These are phyloP conservation scores for Peromyscus polionotus DNA, from an alignment of 2,113 vertebrate genomes.

Conservation along the genomic window DNA sequence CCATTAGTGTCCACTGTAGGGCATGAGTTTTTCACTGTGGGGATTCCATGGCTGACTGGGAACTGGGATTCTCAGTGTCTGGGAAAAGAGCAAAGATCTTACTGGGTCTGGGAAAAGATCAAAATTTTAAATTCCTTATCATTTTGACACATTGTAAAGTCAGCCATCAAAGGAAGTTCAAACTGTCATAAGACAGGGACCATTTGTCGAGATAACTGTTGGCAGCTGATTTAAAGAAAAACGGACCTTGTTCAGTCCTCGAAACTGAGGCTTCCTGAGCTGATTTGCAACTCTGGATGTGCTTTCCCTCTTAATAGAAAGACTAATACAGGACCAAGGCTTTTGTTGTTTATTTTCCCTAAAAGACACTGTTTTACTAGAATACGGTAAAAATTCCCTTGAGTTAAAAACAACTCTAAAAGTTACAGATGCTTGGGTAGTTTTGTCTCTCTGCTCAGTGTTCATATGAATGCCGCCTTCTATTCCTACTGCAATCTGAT, in stretches of 20 bases:
- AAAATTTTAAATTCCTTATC: background rate
- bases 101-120: background rate
- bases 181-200: background rate
- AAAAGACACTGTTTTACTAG: conserved; percentile 33
- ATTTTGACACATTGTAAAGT: background rate
- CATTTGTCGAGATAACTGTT: conserved; percentile 17
- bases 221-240: background rate
- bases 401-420: conserved; percentile 31
- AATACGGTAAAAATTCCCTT: background rate
- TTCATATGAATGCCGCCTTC: background rate
- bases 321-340: background rate
- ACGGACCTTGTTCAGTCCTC: background rate
- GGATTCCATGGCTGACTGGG: background rate
- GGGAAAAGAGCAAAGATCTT: background rate
- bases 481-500: background rate
- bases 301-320: background rate
- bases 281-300: background rate
- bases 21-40: too few species aligned
- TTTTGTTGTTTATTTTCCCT: background rate
- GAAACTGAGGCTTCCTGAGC: background rate
- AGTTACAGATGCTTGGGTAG: background rate
- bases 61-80: background rate
- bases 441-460: background rate
- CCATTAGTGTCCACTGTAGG: background rate
- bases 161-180: background rate